A percentile compares a stretch with the other conserved stretches of the same genome.
Evolutionary conservation across 2,113 vertebrate species (phyloP).

Genomic region (Corythornis vintsioides): DNA sequence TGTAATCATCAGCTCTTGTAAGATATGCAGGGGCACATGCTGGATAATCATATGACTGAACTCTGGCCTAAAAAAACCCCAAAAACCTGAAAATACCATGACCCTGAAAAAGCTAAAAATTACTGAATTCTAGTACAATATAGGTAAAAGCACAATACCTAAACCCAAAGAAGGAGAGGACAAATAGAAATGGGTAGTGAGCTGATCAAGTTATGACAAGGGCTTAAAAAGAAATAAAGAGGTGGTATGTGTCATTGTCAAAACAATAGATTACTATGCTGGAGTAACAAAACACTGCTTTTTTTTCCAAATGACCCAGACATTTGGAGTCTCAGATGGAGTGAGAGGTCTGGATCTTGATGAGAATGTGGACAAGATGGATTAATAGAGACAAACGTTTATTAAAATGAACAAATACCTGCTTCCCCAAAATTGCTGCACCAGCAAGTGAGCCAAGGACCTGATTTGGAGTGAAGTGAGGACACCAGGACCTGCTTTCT

Average conservation of each 20-base stretch:
- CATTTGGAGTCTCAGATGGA: not conserved
- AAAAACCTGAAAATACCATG: not conserved
- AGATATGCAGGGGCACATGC: not conserved
- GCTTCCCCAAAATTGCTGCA: not conserved
- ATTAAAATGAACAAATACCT: slow-evolving; percentile 4
- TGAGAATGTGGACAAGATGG: not conserved
- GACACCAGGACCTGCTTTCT: not conserved
- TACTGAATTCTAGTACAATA: not conserved
- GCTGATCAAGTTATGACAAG: not conserved
- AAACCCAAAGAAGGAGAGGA: not conserved
- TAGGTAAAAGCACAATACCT: not conserved
- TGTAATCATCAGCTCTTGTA: not conserved
- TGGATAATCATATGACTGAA: not conserved
- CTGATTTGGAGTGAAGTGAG: not conserved
- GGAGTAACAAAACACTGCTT: not conserved
- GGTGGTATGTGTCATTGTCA: not conserved
- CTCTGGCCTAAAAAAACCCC: not conserved
- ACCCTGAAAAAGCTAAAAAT: not conserved
- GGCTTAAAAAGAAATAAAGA: not conserved
- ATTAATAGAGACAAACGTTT: not conserved
- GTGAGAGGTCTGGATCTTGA: not conserved
- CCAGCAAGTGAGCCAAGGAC: not conserved
- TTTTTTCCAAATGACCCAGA: not conserved
- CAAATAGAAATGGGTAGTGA: not conserved
- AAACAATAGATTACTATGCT: not conserved